Percentiles rank a stretch among this genome's conserved stretches.
Conservation (phyloP, 53 echinoderm and acorn worm genomes). For the Temnopleurus reevesii region DNA sequence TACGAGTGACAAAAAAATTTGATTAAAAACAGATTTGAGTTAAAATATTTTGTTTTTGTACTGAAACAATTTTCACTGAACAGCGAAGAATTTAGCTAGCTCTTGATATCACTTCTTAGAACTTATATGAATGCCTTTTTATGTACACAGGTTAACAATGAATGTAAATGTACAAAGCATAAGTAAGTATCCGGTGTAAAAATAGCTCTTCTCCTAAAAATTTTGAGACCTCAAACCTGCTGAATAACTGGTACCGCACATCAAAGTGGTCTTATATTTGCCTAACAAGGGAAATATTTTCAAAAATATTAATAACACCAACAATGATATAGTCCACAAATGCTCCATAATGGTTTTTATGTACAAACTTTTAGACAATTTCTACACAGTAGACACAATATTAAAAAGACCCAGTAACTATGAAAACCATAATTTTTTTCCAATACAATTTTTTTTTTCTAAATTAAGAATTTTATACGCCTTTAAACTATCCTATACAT, state of each 20-base stretch:
- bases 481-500: not conserved
- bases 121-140: conserved; percentile 23
- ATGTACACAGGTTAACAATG: conserved; percentile 23
- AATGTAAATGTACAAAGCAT: conserved; percentile 51
- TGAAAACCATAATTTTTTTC: not conserved
- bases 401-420: conserved; percentile 14
- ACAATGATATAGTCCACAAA: not conserved
- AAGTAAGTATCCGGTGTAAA: conserved; percentile 37
- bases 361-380: conserved; percentile 33
- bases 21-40: conserved; percentile 22
- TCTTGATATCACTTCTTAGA: not conserved
- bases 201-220: conserved; percentile 50
- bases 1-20: conserved; percentile 2
- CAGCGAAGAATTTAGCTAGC: not conserved
- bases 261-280: not conserved
- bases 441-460: not conserved
- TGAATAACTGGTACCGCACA: conserved; percentile 14
- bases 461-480: not conserved
- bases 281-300: not conserved
- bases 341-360: not conserved
- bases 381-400: conserved; percentile 9
- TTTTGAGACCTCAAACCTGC: not conserved
- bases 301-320: not conserved
- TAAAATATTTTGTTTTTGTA: not conserved
- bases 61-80: conserved; percentile 33